Evolutionary conservation across 2,113 vertebrate genomes (phyloP), one percentile per base, ranked within the genome.

Genomic region (Poeciliopsis occidentalis): DNA sequence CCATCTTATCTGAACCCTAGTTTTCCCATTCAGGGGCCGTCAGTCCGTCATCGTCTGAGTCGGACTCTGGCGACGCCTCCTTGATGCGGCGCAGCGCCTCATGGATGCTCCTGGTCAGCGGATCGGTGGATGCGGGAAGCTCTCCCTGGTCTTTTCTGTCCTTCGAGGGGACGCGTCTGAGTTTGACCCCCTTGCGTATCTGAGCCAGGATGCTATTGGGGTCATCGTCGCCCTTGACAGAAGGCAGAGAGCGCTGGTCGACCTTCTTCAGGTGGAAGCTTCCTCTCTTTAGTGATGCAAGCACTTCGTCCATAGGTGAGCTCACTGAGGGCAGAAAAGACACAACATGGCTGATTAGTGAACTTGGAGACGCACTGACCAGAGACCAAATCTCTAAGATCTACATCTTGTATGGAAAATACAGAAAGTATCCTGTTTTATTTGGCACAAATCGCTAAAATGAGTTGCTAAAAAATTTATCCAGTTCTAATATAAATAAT

Each of bases 291-390:
- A 99, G 94, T 74, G 98, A 99, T 85, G 97, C 98, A 80, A 99
- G 92, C 64, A 99, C 98, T 91, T 99, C 98, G 64, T 99, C 98
- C 98, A 99, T 99, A 0, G 98, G 98, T 0, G 97, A 99, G 82
- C 96, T 98, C 91, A 95, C 97, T 99, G 91, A 31, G 71, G 67
- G 51, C 79, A 61, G 57, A 71, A n/a, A 8, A 69, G 13, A 71
- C 19, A 29, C 32, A 73, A 32, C 44, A 51, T 73, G 51, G 82
- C 44, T 69, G 29, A 30, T 34, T 66, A 30, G 17, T 69, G 34
- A 26, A 44, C 60, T 2, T 51, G 26, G 34, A 71, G 24, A 1
- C 60, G 51, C 19, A 57, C 51, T 24, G 19, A 57, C 51, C 51
- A n/a, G 1, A 8, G 51, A n/a, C 2, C 22, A 57, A 22, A 47